Conservation (phyloP, 2,113 vertebrate species). For the Gopherus evgoodei region DNA sequence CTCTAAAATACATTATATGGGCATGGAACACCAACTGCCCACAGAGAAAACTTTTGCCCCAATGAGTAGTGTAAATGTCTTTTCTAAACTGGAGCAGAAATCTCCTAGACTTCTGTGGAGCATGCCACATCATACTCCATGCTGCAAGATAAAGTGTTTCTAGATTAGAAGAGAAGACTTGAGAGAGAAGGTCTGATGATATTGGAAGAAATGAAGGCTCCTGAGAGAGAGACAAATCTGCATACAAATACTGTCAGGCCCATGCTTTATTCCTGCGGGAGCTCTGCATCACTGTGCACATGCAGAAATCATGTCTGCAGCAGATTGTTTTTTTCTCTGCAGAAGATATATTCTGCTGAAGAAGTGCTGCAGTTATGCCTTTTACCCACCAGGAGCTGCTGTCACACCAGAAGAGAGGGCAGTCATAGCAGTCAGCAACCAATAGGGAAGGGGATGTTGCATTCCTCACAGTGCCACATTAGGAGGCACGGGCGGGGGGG, state of each 20-base stretch:
- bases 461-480: too few species aligned
- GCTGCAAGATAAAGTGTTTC: rapidly evolving
- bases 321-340: too few species aligned
- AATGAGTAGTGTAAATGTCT: background rate
- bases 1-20: rapidly evolving
- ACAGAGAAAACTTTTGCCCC: rapidly evolving
- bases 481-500: rapidly evolving
- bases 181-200: rapidly evolving
- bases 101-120: rapidly evolving
- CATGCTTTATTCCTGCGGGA: background rate
- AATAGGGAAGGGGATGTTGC: too few species aligned
- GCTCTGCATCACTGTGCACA: too few species aligned
- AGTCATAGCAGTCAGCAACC: too few species aligned
- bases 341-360: too few species aligned
- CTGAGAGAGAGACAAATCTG: rapidly evolving
- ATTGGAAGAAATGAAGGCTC: rapidly evolving
- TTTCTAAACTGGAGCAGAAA: background rate
- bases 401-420: too few species aligned
- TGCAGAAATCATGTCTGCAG: too few species aligned
- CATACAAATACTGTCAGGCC: rapidly evolving
- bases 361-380: too few species aligned
- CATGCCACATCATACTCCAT: too few species aligned
- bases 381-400: too few species aligned
- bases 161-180: rapidly evolving
- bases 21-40: rapidly evolving